Percentiles rank a stretch among this genome's conserved stretches.
Conservation (phyloP, 2,888 invertebrate genomes). For the Lathronympha strigana region DNA sequence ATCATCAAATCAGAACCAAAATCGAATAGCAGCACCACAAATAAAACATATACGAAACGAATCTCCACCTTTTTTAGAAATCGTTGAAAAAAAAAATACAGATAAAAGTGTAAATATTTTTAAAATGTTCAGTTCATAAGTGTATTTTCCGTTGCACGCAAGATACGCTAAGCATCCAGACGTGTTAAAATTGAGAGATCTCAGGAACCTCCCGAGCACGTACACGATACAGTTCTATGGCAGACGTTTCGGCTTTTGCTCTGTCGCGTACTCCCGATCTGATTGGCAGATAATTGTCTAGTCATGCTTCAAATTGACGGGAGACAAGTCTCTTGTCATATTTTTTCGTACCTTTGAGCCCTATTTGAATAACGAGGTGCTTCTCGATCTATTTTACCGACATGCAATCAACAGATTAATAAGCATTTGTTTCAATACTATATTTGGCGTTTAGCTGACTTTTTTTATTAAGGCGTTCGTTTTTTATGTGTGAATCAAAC, state of each 20-base stretch:
- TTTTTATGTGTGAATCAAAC: no score
- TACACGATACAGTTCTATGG: slow-evolving; percentile 29
- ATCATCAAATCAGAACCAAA: no score
- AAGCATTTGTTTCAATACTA: no score
- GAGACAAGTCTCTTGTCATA: background rate
- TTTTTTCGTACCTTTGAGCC: background rate
- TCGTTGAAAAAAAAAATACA: no score
- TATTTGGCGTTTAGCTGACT: no score
- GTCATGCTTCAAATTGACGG: slow-evolving; percentile 15
- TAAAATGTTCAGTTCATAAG: background rate
- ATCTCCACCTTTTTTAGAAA: no score
- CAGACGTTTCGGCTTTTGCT: slow-evolving; percentile 12
- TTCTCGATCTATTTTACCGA: no score
- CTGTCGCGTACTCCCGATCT: slow-evolving; percentile 17
- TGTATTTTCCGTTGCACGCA: background rate
- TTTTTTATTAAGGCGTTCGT: no score
- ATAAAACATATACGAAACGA: no score
- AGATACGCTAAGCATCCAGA: background rate
- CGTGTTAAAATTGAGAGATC: slow-evolving; percentile 8
- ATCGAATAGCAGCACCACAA: no score
- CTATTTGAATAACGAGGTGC: background rate
- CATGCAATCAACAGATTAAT: no score
- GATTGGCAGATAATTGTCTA: slow-evolving; percentile 22
- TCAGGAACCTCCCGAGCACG: slow-evolving; percentile 25
- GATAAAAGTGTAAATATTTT: background rate